These are phyloP conservation scores for Hybognathus amarus DNA, from an alignment of 2,797 vertebrate genomes.

Conservation along the genomic window DNA sequence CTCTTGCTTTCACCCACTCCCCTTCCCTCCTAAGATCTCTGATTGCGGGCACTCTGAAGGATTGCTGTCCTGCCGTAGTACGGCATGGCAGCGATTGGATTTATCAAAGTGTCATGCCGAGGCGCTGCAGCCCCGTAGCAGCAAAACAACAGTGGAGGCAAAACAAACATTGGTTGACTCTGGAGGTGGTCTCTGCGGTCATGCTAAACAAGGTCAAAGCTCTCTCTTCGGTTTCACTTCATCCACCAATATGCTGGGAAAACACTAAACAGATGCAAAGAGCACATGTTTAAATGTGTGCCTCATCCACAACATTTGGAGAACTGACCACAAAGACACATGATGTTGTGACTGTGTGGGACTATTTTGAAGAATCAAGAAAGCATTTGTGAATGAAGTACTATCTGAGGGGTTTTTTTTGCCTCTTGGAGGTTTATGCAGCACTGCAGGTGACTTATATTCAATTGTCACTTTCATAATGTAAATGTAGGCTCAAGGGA, in stretches of 20 bases:
- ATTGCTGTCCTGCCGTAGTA: conserved; percentile 66
- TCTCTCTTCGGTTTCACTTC: conserved; percentile 63
- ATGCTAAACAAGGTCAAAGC: conserved; percentile 70
- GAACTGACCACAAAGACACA: conserved; percentile 10
- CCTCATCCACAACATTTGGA: conserved; percentile 1
- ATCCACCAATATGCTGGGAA: conserved; percentile 30
- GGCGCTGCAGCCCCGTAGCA: conserved; percentile 64
- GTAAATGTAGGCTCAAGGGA: conserved; percentile 63
- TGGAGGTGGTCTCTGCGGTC: conserved; percentile 63
- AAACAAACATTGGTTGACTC: conserved; percentile 70
- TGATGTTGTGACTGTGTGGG: background rate
- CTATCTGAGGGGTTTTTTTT: conserved; percentile 54
- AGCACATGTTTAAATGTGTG: conserved; percentile 23
- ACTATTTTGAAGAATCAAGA: background rate
- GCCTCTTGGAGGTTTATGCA: conserved; percentile 67
- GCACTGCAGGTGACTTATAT: conserved; percentile 67
- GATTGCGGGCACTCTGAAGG: conserved; percentile 62
- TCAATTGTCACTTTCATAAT: conserved; percentile 76
- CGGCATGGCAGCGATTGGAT: conserved; percentile 66
- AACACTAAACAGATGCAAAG: conserved; percentile 50
- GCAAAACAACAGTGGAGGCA: conserved; percentile 71
- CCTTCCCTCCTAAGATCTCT: conserved; percentile 60
- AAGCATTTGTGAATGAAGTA: conserved; percentile 63
- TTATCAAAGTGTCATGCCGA: conserved; percentile 77
- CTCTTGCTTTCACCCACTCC: conserved; percentile 46